phyloP scores from a whole-genome alignment of 1,140 invertebrate species.

The Drosophila lini region DNA sequence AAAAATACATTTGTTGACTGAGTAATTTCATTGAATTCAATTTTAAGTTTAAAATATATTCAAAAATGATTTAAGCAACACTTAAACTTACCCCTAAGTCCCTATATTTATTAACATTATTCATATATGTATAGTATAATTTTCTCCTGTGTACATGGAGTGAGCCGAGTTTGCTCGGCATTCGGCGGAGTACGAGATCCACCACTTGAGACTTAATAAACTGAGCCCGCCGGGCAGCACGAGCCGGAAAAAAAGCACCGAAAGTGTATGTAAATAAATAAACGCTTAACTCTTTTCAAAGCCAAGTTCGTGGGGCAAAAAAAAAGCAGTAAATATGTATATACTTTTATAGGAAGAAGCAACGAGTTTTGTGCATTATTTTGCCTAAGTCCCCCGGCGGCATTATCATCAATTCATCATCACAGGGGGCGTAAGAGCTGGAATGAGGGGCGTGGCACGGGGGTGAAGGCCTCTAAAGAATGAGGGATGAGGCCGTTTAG shows the following conservation, averaged over 20 bases:
- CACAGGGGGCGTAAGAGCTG: conserved; percentile 32
- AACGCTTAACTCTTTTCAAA: conserved; percentile 80
- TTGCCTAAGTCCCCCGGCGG: conserved; percentile 60
- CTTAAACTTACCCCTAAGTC: too few relatives aligned
- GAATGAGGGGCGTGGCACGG: not conserved
- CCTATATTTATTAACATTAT: not conserved
- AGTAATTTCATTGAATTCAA: too few relatives aligned
- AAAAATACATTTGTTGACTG: not conserved
- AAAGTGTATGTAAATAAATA: conserved; percentile 78
- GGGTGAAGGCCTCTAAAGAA: not conserved
- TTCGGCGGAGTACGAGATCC: conserved; percentile 9
- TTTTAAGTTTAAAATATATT: too few relatives aligned
- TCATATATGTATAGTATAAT: not conserved
- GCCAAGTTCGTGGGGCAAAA: conserved; percentile 62
- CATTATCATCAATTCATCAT: conserved; percentile 83
- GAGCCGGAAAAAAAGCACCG: conserved; percentile 30
- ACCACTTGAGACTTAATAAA: conserved; percentile 81
- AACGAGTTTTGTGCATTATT: conserved; percentile 52
- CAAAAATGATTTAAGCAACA: too few relatives aligned
- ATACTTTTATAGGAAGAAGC: conserved; percentile 3
- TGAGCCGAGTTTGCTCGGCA: conserved; percentile 14
- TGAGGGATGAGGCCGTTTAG: conserved; percentile 29
- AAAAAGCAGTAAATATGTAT: conserved; percentile 22
- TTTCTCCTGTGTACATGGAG: conserved; percentile 1
- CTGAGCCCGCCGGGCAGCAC: conserved; percentile 54